Evolutionary conservation across 2,888 invertebrate genomes (phyloP).

Genomic region (Galerucella calmariensis): DNA sequence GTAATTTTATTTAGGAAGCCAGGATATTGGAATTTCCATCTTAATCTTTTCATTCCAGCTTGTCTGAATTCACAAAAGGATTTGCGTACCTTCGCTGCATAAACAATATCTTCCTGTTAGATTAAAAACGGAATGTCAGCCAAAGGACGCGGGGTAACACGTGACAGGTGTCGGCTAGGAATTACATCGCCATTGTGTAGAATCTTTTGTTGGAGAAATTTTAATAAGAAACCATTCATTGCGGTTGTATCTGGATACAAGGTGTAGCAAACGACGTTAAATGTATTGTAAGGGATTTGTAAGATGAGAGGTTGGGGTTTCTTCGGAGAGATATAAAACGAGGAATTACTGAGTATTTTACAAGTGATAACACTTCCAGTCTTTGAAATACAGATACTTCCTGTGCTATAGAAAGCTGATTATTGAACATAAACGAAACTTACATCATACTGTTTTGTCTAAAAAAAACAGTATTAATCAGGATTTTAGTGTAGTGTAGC

Average conservation of each 20-base stretch:
- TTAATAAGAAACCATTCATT: conserved; percentile 47
- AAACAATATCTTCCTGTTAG: conserved; percentile 61
- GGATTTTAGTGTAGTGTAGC: no score
- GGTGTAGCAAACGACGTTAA: conserved; percentile 23
- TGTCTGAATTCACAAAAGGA: conserved; percentile 25
- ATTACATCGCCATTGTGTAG: conserved; percentile 48
- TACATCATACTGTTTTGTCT: no score
- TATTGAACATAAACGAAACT: no score
- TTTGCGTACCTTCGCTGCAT: conserved; percentile 32
- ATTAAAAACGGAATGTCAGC: conserved; percentile 62
- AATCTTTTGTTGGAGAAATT: conserved; percentile 51
- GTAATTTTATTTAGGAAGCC: conserved; percentile 20
- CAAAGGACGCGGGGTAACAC: conserved; percentile 58
- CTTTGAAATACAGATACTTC: no score
- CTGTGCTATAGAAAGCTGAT: no score
- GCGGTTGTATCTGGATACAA: conserved; percentile 40
- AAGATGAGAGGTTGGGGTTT: neutral
- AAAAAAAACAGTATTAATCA: no score
- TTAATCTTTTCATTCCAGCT: conserved; percentile 28
- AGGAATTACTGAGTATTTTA: neutral
- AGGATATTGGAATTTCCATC: conserved; percentile 26
- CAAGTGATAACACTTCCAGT: no score
- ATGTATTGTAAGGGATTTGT: neutral
- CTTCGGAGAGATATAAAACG: neutral
- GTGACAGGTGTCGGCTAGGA: conserved; percentile 58